Conservation (phyloP, 2,888 invertebrate species). For the Lasioglossum marginatum region DNA sequence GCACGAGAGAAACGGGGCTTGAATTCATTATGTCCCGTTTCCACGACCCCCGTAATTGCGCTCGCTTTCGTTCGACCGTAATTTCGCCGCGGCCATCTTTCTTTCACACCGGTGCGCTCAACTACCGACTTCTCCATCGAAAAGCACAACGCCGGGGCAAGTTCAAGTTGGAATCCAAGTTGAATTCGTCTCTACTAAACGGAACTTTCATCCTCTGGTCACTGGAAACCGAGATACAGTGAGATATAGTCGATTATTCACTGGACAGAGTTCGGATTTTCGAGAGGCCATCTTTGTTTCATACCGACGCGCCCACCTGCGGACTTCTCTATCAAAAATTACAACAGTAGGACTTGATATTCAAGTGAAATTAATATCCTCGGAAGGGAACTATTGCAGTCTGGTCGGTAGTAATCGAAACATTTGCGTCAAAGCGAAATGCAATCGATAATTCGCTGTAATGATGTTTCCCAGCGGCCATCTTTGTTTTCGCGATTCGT, state of each 20-base stretch:
- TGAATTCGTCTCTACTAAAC: too few relatives aligned
- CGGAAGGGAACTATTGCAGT: not conserved
- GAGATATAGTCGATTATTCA: too few relatives aligned
- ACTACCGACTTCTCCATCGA: not conserved
- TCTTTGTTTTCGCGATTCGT: not conserved
- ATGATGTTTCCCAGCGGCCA: not conserved
- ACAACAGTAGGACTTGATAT: not conserved
- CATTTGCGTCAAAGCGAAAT: not conserved
- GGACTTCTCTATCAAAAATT: not conserved
- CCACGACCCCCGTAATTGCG: conserved; percentile 67
- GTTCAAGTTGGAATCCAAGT: not conserved
- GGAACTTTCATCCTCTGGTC: not conserved
- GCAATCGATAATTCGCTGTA: not conserved
- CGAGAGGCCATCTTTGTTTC: conserved; percentile 34
- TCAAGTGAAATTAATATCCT: not conserved
- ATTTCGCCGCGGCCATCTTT: conserved; percentile 59
- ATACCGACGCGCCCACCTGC: not conserved
- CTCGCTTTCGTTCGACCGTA: conserved; percentile 61
- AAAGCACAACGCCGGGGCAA: not conserved
- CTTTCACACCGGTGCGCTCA: not conserved
- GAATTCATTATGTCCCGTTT: conserved; percentile 75
- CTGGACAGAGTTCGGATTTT: too few relatives aligned
- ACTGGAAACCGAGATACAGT: not conserved
- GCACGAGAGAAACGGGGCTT: conserved; percentile 65
- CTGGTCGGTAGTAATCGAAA: not conserved